Evolutionary conservation across 2,113 vertebrate genomes (phyloP), one percentile per base, ranked within the genome.

Genomic region (Conger conger): DNA sequence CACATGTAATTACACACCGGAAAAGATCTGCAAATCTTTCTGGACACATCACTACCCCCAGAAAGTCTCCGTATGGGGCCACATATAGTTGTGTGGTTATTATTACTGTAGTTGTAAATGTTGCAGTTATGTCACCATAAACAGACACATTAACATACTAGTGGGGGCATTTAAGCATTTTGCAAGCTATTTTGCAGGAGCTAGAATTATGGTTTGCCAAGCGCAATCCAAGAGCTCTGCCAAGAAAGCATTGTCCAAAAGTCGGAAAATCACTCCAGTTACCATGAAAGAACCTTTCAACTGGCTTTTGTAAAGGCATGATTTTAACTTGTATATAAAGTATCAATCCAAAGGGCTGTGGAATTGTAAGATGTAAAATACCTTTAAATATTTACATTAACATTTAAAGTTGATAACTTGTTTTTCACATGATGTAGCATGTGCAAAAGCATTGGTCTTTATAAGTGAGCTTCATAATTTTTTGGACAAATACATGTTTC

Each of bases 151-250:
- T 30, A 30, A 30, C 11, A 11, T 30, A 73, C 27, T 30, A 33
- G 68, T 73, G 68, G 68, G 27, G 79, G 13, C 2, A 20, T 50
- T 45, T 30, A 45, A 50, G 38, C 79, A 45, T 42, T 35, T 57
- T 73, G 38, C 45, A 84, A 79, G 27, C 76, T 53, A 84, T 80
- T 36, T 36, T 4, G 30, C 20, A 18, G 80, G 23, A 36, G 68
- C 40, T 81, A 36, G n/a, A 73, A n/a, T 84, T 11, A 63, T 17
- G 78, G 53, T 79, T 9, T 79, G 45, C 79, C 63, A 82, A 68
- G 79, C 84, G 82, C 50, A 20, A 76, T 50, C 50, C 17, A 73
- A 60, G 79, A 80, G 77, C 50, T 20, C 23, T 36, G 7, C 27
- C 76, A 57, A 33, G 35, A 42, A 60, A 84, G 76, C 76, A 63